phyloP scores from a whole-genome alignment of 2,113 vertebrate species.

The Garra rufa region DNA sequence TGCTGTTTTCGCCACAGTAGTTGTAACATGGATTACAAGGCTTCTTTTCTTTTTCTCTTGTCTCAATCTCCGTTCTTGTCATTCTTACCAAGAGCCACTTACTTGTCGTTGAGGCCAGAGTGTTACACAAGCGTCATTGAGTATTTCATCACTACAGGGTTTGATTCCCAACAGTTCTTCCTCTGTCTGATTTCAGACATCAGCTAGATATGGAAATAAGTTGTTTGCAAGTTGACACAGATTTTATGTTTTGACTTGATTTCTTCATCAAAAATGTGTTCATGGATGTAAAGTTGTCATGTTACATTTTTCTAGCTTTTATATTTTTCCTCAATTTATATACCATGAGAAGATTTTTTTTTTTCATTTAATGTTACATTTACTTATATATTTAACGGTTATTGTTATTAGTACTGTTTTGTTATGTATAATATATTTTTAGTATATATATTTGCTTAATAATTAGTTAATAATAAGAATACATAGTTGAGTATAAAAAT shows the following conservation, averaged over 20 bases:
- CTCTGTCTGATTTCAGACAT: not conserved
- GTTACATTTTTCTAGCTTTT: not conserved
- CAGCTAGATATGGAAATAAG: conserved; percentile 2
- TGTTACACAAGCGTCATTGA: conserved; percentile 5
- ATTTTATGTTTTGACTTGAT: conserved; percentile 11
- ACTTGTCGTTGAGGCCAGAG: not conserved
- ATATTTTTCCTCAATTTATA: no score
- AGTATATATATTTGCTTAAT: no score
- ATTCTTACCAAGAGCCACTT: not conserved
- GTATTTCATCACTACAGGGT: not conserved
- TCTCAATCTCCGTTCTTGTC: not conserved
- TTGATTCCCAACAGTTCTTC: conserved; percentile 7
- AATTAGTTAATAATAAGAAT: no score
- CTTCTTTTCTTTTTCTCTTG: not conserved
- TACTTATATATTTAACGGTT: no score
- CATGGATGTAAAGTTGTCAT: not conserved
- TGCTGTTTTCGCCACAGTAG: not conserved
- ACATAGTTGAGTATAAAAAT: no score
- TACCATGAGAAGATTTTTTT: no score
- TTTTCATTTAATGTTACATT: no score
- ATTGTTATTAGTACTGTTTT: no score
- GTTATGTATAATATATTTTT: no score
- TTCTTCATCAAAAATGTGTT: no score
- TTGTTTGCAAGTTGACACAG: not conserved
- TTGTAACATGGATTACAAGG: not conserved